Percentiles rank a stretch among this genome's conserved stretches.
Evolutionary conservation across 2,888 invertebrate genomes (phyloP).

Genomic region (Drosophila borborema): DNA sequence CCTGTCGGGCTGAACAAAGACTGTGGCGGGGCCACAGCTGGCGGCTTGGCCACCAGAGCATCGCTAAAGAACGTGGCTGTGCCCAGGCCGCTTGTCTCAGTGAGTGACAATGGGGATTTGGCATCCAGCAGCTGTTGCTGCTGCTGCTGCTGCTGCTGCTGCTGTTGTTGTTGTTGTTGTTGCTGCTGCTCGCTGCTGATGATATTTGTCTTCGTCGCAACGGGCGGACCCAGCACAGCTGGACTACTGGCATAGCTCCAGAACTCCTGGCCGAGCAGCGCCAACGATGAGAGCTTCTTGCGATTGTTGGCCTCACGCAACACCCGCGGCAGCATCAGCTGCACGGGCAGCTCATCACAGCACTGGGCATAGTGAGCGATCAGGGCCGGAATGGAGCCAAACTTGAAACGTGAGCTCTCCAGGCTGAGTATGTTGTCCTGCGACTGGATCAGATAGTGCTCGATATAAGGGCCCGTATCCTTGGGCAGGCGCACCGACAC

Average conservation of each 20-base stretch:
- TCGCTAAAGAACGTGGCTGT: slow-evolving; percentile 84
- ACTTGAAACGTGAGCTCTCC: slow-evolving; percentile 97
- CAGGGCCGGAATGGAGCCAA: slow-evolving; percentile 95
- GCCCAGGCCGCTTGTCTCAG: slow-evolving; percentile 85
- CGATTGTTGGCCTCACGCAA: slow-evolving; percentile 95
- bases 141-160: slow-evolving; percentile 43
- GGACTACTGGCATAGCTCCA: slow-evolving; percentile 89
- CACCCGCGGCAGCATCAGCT: slow-evolving; percentile 93
- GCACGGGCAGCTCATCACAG: slow-evolving; percentile 97
- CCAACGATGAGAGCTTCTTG: slow-evolving; percentile 95
- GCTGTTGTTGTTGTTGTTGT: slow-evolving; percentile 27
- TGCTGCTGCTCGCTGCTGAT: slow-evolving; percentile 18
- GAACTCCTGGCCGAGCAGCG: slow-evolving; percentile 95
- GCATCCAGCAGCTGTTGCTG: slow-evolving; percentile 76
- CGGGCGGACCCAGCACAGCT: slow-evolving; percentile 56
- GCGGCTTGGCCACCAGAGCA: slow-evolving; percentile 37
- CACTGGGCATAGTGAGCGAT: slow-evolving; percentile 97
- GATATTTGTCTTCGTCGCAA: slow-evolving; percentile 13
- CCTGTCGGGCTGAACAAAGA: slow-evolving; percentile 82
- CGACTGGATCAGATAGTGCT: slow-evolving; percentile 97
- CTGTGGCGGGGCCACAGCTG: slow-evolving; percentile 36
- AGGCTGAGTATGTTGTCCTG: slow-evolving; percentile 92
- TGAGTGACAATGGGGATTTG: slow-evolving; percentile 85
- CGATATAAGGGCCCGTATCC: slow-evolving; percentile 95
- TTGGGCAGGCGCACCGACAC: slow-evolving; percentile 95